Evolutionary conservation across 2,888 invertebrate genomes (phyloP).

Genomic region (Portevinia maculata): DNA sequence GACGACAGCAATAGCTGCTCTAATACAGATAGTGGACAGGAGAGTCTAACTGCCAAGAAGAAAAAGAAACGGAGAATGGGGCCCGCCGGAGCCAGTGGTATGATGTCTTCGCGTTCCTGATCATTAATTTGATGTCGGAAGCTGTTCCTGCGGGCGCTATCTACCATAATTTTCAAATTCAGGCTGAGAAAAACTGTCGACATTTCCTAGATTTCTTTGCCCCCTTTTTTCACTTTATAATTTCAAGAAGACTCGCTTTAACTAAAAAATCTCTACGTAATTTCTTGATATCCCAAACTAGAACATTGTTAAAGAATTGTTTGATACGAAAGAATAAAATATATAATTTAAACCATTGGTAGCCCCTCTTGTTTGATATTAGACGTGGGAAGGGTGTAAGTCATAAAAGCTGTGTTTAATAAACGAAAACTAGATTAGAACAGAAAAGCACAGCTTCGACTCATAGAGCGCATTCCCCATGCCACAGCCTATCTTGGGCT

Average conservation of each 20-base stretch:
- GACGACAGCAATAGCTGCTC: conserved; percentile 84
- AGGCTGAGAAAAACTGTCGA: conserved; percentile 55
- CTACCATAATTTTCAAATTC: conserved; percentile 44
- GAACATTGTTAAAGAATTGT: conserved; percentile 59
- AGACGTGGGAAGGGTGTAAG: no score
- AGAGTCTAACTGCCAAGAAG: conserved; percentile 93
- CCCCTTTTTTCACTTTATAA: conserved; percentile 17
- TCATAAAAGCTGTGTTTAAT: no score
- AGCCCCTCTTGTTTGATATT: background rate
- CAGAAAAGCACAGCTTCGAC: no score
- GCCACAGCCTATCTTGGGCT: no score
- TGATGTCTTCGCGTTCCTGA: conserved; percentile 78
- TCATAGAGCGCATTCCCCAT: no score
- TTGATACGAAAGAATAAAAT: conserved; percentile 52
- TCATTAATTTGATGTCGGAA: conserved; percentile 50
- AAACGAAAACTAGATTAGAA: no score
- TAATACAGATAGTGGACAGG: conserved; percentile 92
- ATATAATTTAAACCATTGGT: conserved; percentile 56
- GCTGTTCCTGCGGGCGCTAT: conserved; percentile 27
- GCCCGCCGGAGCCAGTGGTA: conserved; percentile 75
- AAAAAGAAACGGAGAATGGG: conserved; percentile 87
- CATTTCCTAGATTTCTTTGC: conserved; percentile 60
- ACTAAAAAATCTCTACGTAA: conserved; percentile 12
- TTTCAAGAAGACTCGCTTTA: conserved; percentile 2
- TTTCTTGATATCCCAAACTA: conserved; percentile 41